phyloP scores from a whole-genome alignment of 2,888 invertebrate species.

The Drosophila ezoana region DNA sequence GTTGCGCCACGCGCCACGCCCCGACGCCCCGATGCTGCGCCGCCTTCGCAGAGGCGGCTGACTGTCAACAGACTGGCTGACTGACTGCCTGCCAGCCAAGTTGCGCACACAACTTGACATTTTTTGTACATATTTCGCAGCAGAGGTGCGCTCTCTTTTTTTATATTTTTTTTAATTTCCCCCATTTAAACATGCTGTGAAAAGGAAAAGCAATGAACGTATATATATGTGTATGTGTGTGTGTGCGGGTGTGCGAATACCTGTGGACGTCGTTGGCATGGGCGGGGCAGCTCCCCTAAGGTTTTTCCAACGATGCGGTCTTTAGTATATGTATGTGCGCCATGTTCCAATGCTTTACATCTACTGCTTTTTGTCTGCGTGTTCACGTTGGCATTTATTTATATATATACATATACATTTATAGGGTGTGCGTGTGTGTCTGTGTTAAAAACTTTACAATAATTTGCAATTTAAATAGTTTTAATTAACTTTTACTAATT shows the following conservation, averaged over 20 bases:
- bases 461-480: constrained; percentile 82
- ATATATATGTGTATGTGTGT: not conserved
- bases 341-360: constrained; percentile 55
- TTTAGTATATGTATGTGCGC: constrained; percentile 23
- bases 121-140: constrained; percentile 59
- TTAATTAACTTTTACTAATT: constrained; percentile 79
- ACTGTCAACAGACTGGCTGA: constrained; percentile 23
- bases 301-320: constrained; percentile 39
- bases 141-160: constrained; percentile 33
- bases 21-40: constrained; percentile 40
- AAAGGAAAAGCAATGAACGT: constrained; percentile 38
- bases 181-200: constrained; percentile 70
- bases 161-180: constrained; percentile 66
- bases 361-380: constrained; percentile 18
- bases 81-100: constrained; percentile 26
- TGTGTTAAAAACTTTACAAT: constrained; percentile 71
- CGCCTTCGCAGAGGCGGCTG: constrained; percentile 24
- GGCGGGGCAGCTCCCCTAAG: constrained; percentile 40
- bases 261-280: constrained; percentile 17
- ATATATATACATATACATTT: not conserved
- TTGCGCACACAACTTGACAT: constrained; percentile 72
- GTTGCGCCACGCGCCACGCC: constrained; percentile 75
- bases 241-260: constrained; percentile 4
- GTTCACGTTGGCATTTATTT: constrained; percentile 11
- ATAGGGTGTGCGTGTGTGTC: constrained; percentile 23